Evolutionary conservation across 2,797 vertebrate genomes (phyloP), one percentile per base, ranked within the genome.

Genomic region (Psittacula echo): DNA sequence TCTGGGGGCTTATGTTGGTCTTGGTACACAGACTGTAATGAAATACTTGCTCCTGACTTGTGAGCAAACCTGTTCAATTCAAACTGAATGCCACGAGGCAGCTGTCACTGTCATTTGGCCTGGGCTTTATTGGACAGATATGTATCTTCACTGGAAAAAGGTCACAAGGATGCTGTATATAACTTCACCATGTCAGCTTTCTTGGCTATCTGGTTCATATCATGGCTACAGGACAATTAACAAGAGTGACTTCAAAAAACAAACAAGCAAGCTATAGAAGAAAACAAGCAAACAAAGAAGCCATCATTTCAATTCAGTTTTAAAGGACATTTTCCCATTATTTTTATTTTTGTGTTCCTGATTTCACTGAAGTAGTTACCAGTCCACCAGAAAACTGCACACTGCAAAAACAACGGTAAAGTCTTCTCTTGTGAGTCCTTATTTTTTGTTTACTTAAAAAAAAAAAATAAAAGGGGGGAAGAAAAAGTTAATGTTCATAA

Each of bases 91-190:
- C 98, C 98, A 98, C 90, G 54, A 82, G 95, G 95, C 99, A 99
- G 99, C 99, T 99, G 99, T 98, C 97, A 93, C 98, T 99, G 99
- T 99, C 99, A 99, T 96, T 99, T 98, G 92, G 90, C 90, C 95
- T 41, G 82, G 85, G 98, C 98, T 98, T 98, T 98, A 98, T 98
- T 98, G 98, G 98, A 98, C 94, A 97, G 97, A 94, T 95, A 91
- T 82, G 93, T 96, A 82, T 97, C 97, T 96, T 97, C 96, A 80
- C 93, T 97, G 96, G 95, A 95, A 86, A 96, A 95, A 95, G 97
- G 97, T 97, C 97, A 97, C 91, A 64, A 93, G 92, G 96, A 86
- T 93, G 95, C 96, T 93, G 93, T 94, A 95, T 97, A 96, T 97
- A 96, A 97, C 98, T 97, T 95, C 88, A 94, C 87, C 76, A 95